Base-by-base conservation (phyloP, 2,113 vertebrate species). In the Ceyx cyanopectus region DNA sequence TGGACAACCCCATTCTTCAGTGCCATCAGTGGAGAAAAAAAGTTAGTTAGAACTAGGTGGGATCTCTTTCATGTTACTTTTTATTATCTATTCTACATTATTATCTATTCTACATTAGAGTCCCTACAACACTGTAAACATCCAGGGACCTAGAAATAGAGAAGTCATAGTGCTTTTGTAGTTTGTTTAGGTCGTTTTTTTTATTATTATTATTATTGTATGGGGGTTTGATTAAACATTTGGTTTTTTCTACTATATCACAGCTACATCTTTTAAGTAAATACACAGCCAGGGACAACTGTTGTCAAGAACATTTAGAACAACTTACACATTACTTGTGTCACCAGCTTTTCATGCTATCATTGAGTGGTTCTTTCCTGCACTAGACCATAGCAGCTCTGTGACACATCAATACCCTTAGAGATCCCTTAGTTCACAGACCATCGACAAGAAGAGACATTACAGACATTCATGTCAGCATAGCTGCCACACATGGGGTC, bases 371-470 rank as follows among this genome's bases (percentile, higher is more conserved):
- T 20, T 93, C 87, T 65, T 56, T 62, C 79, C 73, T 77, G 84
- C 90, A 94, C 46, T 72, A 83, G 78, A 91, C 84, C 34, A 0
- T 85, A 91, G 89, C 92, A 91, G 83, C 80, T 93, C 62, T 57
- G 43, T 9, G 0, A 81, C 84, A 90, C 1, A 0, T 66, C 81
- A 83, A 90, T 58, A 83, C 34, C 86, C 91, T 95, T 75, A 51
- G 92, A 94, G 89, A 92, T 87, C 76, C 91, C 85, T 75, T 81
- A 68, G 86, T 58, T 89, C 83, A 92, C 3, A 18, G 83, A 95
- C 91, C 93, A 93, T 87, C 88, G 90, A 83, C 86, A 87, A 78
- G 82, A 87, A 89, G 87, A 93, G 48, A 74, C 74, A 65, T 89
- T 89, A 84, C 76, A 89, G 94, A 90, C 81, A 61, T 72, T 77